Evolutionary conservation across 1,140 invertebrate genomes (phyloP), one percentile per base, ranked within the genome.

Genomic region (Pomacea maculata): DNA sequence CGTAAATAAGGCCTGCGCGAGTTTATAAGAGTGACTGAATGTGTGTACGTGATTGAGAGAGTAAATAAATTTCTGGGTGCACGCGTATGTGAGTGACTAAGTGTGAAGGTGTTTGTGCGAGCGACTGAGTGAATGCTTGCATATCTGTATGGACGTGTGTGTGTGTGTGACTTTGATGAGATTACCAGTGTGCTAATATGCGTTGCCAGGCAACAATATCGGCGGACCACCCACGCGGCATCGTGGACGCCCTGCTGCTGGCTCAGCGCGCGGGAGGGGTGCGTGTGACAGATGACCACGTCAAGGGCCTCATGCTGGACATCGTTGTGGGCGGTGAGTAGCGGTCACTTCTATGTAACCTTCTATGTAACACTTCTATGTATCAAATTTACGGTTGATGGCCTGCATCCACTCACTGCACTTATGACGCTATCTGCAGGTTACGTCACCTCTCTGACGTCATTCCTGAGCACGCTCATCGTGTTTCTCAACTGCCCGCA

Each of bases 401-500:
- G 34, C 34, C 34, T 45, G 34, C 34, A 45, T 0, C 34, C 34
- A 45, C 1, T 45, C 57, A 61, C 57, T 4, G 57, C 57, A 14
- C 57, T 61, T 4, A 61, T 14, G 57, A 6, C 57, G 15, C 0
- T 74, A 10, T n/a, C 21, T n/a, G 17, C 67, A 78, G 77, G 77
- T n/a, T 78, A 78, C 77, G 77, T 78, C 52, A 78, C 77, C 64
- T 78, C 77, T 12, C n/a, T 78, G 64, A 78, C 77, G 19, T 78
- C 77, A 15, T 78, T 78, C 45, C 77, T 78, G 6, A 78, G 77
- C 77, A 78, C 77, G 7, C 21, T 78, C 8, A n/a, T 78, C 0
- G 52, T 29, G 15, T 3, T 78, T 52, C 61, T 78, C 65, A 78
- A 78, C 77, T 54, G 45, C 15, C 77, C 77, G 29, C 65, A 64